Evolutionary conservation across 2,113 vertebrate genomes (phyloP).

Genomic region (Pungitius pungitius): DNA sequence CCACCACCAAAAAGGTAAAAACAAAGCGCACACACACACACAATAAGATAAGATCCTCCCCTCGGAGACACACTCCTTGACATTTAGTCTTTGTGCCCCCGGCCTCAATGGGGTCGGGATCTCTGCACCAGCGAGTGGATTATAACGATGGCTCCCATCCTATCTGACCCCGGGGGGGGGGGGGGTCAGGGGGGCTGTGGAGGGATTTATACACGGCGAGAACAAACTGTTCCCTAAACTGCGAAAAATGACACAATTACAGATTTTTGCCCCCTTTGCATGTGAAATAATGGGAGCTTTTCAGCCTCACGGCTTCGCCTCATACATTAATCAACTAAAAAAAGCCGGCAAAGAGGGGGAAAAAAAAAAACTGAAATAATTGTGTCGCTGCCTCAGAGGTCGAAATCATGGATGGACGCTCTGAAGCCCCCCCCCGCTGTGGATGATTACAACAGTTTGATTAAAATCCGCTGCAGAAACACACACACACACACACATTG

Average conservation of each 20-base stretch:
- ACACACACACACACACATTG: no score
- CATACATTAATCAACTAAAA: conserved; percentile 43
- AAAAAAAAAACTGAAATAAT: conserved; percentile 12
- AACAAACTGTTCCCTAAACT: conserved; percentile 18
- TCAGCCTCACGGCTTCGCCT: conserved; percentile 13
- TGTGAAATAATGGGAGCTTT: conserved; percentile 10
- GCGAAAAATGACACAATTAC: conserved; percentile 9
- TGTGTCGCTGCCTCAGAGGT: neutral
- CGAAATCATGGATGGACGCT: neutral
- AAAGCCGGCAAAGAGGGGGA: conserved; percentile 13
- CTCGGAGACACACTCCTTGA: conserved; percentile 39
- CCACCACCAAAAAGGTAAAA: neutral
- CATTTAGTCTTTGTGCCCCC: conserved; percentile 47
- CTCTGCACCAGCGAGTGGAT: conserved; percentile 1
- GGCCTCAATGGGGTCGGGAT: neutral
- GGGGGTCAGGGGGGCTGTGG: neutral
- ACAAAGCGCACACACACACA: conserved; percentile 3
- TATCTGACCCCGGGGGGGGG: neutral
- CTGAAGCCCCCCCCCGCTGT: neutral
- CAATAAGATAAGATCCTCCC: neutral
- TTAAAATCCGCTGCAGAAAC: neutral
- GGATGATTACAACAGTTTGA: conserved; percentile 24
- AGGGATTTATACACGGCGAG: conserved; percentile 8
- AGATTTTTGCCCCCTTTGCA: conserved; percentile 12
- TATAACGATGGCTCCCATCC: neutral